These are phyloP conservation scores for Heliopora coerulea DNA, from an alignment of 92 coral and sea anemone species.

Conservation along the genomic window DNA sequence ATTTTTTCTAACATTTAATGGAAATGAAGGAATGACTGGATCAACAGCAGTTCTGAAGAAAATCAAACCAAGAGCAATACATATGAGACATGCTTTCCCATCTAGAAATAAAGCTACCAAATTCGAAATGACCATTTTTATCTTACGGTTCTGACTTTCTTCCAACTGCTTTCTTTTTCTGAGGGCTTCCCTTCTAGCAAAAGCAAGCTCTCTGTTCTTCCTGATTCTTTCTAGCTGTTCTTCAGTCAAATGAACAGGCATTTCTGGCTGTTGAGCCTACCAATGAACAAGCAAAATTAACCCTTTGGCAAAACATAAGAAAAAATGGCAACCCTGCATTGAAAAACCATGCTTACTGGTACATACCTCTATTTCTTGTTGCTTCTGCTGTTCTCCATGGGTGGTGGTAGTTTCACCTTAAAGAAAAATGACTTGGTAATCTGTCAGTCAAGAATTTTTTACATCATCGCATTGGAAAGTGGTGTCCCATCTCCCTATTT, in stretches of 20 bases:
- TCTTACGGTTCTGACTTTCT: neutral
- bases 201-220: constrained; percentile 72
- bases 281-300: neutral
- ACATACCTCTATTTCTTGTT: neutral
- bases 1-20: too few species aligned
- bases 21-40: too few species aligned
- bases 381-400: neutral
- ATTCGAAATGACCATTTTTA: too few species aligned
- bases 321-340: neutral
- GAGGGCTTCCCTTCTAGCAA: constrained; percentile 66
- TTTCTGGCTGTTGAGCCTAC: neutral
- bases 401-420: neutral
- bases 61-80: too few species aligned
- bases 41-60: too few species aligned
- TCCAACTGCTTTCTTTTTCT: constrained; percentile 21
- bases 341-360: too few species aligned
- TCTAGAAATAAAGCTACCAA: too few species aligned
- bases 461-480: too few species aligned
- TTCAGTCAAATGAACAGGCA: constrained; percentile 68
- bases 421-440: neutral
- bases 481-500: too few species aligned
- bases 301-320: too few species aligned
- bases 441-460: too few species aligned
- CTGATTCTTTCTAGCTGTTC: constrained; percentile 88
- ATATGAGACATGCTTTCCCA: too few species aligned